These are phyloP conservation scores for Glaucidium brasilianum DNA, from an alignment of 2,113 vertebrate species.

Conservation along the genomic window DNA sequence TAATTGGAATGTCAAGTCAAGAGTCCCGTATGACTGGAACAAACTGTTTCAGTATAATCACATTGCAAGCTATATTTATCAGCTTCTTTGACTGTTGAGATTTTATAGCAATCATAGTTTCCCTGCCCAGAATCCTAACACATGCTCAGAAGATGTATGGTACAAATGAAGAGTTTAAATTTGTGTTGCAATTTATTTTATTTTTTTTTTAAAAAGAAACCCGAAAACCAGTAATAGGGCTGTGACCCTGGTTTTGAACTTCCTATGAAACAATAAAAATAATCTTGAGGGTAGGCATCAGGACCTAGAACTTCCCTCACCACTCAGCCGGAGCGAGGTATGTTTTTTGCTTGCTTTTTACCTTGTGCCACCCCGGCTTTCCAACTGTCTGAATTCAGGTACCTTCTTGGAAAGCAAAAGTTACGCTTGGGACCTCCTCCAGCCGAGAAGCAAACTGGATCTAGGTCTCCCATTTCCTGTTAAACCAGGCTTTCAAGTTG, in stretches of 20 bases:
- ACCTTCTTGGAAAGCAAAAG: background rate
- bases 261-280: background rate
- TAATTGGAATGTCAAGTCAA: conserved; percentile 50
- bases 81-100: conserved; percentile 13
- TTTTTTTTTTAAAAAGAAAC: background rate
- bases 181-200: background rate
- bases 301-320: background rate
- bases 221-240: background rate
- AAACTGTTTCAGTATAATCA: conserved; percentile 54
- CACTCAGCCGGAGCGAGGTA: background rate
- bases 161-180: background rate
- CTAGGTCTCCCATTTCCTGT: background rate
- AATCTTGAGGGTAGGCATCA: background rate
- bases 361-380: background rate
- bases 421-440: background rate
- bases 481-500: background rate
- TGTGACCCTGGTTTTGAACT: background rate
- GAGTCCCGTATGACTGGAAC: conserved; percentile 37
- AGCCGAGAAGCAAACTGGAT: background rate
- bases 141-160: background rate
- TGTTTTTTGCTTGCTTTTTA: background rate
- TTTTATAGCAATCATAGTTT: conserved; percentile 32
- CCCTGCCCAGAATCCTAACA: background rate
- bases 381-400: background rate
- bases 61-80: conserved; percentile 47